Base-by-base conservation (phyloP, 2,797 vertebrate genomes). In the Anomalospiza imberbis region DNA sequence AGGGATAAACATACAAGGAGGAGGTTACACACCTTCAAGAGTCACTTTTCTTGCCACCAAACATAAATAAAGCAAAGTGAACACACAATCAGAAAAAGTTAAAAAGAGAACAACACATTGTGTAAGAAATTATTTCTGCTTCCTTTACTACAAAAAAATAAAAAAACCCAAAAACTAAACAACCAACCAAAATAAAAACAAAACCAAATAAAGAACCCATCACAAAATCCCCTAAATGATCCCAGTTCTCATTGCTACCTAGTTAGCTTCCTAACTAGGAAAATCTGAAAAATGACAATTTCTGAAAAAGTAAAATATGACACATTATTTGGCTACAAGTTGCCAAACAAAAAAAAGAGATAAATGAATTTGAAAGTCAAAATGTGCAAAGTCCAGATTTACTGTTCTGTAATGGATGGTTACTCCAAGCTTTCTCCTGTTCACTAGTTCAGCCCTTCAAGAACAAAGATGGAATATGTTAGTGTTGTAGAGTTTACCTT, bases 401-500 rank as follows among this genome's bases (percentile, higher is more conserved):
- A 57, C 13, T 79, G 25, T 53, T 76, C 36, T 44, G 10, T 34
- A 72, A 55, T 3, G 3, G 16, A 54, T 0, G 2, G 19, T n/a
- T 67, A n/a, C 18, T 22, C 17, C 13, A 72, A 76, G 9, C 13
- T 79, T 61, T 78, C 24, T 61, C 34, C 50, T 34, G 2, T 50
- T 74, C 66, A 65, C 28, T 66, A 22, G 4, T 50, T 65, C 13
- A 89, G 18, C 14, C 19, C 10, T 5, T 2, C 13, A 72, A n/a
- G 25, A 86, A 58, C 31, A 57, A 85, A 84, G 10, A 5, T 3
- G 16, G 2, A 8, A 47, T 34, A 20, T 62, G 4, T 22, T 58
- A 66, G 5, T 38, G 47, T 70, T 44, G 6, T 24, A 44, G 34
- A 36, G 62, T 78, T 97, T 96, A 99, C 99, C 99, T 98, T 99